Conservation (phyloP, 2,113 vertebrate genomes). For the Pachycephala philippinensis region DNA sequence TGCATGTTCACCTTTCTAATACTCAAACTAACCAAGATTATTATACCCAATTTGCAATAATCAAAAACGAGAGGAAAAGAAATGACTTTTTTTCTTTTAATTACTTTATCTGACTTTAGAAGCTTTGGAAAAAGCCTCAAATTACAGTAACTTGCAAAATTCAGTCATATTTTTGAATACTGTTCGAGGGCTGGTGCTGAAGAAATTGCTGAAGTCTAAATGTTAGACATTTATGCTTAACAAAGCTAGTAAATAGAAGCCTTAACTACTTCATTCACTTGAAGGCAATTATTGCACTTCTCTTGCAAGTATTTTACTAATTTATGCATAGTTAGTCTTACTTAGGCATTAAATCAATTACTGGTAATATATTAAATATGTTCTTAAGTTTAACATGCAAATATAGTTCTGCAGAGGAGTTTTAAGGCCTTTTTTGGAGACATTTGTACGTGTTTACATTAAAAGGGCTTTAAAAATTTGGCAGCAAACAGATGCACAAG, state of each 20-base stretch:
- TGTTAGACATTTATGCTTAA: neutral
- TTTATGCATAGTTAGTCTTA: constrained; percentile 37
- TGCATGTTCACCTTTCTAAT: constrained; percentile 13
- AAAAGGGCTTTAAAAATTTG: constrained; percentile 10
- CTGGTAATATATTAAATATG: neutral
- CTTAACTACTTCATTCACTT: neutral
- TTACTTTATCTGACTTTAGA: neutral
- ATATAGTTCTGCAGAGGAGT: neutral
- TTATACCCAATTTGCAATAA: neutral
- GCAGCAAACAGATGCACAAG: neutral
- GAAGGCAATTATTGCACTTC: neutral
- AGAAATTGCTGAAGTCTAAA: constrained; percentile 4
- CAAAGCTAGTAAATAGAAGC: neutral
- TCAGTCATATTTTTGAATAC: constrained; percentile 36
- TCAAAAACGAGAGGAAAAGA: neutral
- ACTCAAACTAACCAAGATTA: neutral
- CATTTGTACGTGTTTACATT: neutral
- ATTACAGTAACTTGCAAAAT: constrained; percentile 70
- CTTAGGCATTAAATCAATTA: constrained; percentile 27
- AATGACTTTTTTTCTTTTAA: neutral
- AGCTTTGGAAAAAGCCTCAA: neutral
- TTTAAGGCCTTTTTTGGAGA: constrained; percentile 17
- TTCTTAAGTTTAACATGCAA: neutral
- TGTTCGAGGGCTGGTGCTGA: neutral
- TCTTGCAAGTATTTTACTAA: constrained; percentile 1